A percentile compares a stretch with the other conserved stretches of the same genome.
phyloP scores from a whole-genome alignment of 2,113 vertebrate genomes.

The Porphyrio hochstetteri region DNA sequence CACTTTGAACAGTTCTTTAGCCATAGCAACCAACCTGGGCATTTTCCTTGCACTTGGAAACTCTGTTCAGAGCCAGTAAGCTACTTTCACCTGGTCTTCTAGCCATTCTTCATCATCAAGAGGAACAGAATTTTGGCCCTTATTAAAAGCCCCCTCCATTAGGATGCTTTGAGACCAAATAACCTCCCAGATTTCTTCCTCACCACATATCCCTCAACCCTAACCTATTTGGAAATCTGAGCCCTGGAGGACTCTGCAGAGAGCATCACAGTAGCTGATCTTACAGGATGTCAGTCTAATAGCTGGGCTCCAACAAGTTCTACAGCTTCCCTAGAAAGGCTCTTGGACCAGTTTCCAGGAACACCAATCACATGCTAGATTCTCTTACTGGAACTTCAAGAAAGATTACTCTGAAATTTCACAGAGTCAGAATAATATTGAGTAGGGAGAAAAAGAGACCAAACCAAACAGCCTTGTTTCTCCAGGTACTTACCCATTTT shows the following conservation, averaged over 20 bases:
- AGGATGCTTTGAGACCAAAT: background rate
- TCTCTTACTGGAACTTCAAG: background rate
- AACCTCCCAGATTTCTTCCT: background rate
- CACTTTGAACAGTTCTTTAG: background rate
- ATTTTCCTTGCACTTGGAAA: background rate
- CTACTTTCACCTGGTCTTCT: background rate
- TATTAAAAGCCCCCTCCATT: background rate
- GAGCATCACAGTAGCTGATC: background rate
- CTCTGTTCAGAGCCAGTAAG: background rate
- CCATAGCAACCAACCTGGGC: fast-evolving
- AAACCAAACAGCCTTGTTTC: background rate
- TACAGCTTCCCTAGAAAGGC: background rate
- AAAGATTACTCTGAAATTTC: background rate
- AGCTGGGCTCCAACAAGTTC: background rate
- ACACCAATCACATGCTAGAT: background rate
- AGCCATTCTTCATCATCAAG: background rate
- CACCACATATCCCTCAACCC: no score
- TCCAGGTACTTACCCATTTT: background rate
- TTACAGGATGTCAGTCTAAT: background rate
- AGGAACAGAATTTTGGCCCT: background rate
- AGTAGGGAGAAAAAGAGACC: background rate
- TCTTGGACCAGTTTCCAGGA: background rate
- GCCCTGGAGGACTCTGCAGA: background rate
- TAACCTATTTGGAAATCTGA: background rate
- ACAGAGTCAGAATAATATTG: background rate